Evolutionary conservation across 2,888 invertebrate species (phyloP).

Genomic region (Leptinotarsa peninsularis): DNA sequence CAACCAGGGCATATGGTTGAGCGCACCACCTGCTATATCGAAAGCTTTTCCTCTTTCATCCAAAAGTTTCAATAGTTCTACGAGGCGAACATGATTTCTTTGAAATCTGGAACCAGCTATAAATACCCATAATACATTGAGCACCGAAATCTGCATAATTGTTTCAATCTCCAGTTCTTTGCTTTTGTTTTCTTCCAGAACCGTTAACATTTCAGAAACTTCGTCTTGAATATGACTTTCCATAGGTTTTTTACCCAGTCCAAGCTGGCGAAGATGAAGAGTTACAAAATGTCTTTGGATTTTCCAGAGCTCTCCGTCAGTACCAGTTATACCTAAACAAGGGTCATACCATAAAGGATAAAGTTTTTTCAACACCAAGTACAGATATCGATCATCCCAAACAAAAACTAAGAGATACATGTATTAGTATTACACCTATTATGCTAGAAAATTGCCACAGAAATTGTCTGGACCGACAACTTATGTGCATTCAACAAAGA

Average conservation of each 20-base stretch:
- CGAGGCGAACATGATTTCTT: slow-evolving; percentile 64
- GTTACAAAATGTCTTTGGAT: slow-evolving; percentile 69
- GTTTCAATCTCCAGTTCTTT: slow-evolving; percentile 55
- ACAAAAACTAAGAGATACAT: too few relatives aligned
- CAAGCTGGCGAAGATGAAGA: slow-evolving; percentile 67
- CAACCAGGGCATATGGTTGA: slow-evolving; percentile 74
- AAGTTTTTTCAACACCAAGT: too few relatives aligned
- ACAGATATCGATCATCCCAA: too few relatives aligned
- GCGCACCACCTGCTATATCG: slow-evolving; percentile 62
- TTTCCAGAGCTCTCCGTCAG: slow-evolving; percentile 70
- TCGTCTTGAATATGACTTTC: slow-evolving; percentile 67
- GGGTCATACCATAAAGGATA: not conserved
- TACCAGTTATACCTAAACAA: slow-evolving; percentile 70
- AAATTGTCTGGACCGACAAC: too few relatives aligned
- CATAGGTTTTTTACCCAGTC: slow-evolving; percentile 69
- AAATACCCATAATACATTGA: slow-evolving; percentile 76
- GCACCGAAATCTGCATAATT: slow-evolving; percentile 70
- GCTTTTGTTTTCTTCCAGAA: slow-evolving; percentile 50
- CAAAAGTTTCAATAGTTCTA: slow-evolving; percentile 67
- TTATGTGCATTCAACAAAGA: too few relatives aligned
- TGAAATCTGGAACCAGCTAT: slow-evolving; percentile 67
- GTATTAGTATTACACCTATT: too few relatives aligned
- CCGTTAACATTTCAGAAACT: slow-evolving; percentile 63
- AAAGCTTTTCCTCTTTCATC: slow-evolving; percentile 69
- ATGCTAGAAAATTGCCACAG: too few relatives aligned